These are phyloP conservation scores for Julus scandinavius DNA, from an alignment of 2,888 invertebrate genomes.

Conservation along the genomic window DNA sequence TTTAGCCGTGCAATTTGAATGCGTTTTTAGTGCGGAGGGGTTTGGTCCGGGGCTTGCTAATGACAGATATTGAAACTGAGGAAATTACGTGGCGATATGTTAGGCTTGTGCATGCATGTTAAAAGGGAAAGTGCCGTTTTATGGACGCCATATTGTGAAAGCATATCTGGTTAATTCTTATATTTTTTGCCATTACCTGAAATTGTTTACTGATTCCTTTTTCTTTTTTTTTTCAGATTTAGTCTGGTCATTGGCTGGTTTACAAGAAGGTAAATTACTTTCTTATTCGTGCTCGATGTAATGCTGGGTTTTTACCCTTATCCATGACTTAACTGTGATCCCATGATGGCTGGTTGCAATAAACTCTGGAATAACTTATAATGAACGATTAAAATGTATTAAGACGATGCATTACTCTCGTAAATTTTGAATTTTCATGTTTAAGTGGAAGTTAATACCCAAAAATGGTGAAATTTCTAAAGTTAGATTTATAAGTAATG, in stretches of 20 bases:
- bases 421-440: too few species aligned
- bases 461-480: too few species aligned
- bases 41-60: constrained; percentile 7
- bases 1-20: constrained; percentile 11
- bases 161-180: not conserved
- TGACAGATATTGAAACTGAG: constrained; percentile 23
- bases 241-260: constrained; percentile 98
- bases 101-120: not conserved
- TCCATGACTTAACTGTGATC: not conserved
- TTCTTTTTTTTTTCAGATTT: constrained; percentile 75
- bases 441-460: too few species aligned
- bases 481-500: too few species aligned
- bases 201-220: not conserved
- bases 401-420: too few species aligned
- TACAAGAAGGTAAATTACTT: constrained; percentile 90
- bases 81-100: constrained; percentile 10
- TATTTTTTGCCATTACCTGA: not conserved
- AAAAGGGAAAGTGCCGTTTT: not conserved
- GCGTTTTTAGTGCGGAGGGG: constrained; percentile 2
- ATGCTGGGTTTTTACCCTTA: not conserved
- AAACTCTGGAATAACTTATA: not conserved
- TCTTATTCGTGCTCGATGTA: constrained; percentile 45
- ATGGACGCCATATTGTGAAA: not conserved
- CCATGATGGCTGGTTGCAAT: not conserved
- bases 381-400: too few species aligned